Evolutionary conservation across 1,140 invertebrate genomes (phyloP).

Genomic region (Pomacea maculata): DNA sequence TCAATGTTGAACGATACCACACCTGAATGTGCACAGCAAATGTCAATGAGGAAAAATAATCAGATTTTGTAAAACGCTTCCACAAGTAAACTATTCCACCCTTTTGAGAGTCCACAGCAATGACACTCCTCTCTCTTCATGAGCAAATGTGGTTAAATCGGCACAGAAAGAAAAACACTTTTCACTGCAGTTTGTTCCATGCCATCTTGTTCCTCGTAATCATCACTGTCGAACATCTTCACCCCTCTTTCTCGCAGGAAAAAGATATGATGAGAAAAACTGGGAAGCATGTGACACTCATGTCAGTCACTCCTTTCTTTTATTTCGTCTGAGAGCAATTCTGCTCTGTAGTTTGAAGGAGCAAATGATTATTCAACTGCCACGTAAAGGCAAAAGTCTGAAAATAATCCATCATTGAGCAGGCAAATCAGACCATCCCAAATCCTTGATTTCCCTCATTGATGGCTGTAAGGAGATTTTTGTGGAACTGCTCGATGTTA

Average conservation of each 20-base stretch:
- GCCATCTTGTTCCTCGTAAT: neutral
- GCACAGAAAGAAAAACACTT: neutral
- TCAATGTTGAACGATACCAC: no score
- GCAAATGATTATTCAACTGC: neutral
- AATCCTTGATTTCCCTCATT: constrained; percentile 96
- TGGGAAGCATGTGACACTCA: no score
- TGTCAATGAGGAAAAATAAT: no score
- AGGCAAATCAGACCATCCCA: constrained; percentile 73
- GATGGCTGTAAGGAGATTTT: constrained; percentile 87
- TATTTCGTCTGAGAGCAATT: neutral
- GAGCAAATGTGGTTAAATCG: neutral
- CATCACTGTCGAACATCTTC: no score
- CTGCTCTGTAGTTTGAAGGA: neutral
- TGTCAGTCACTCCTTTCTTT: no score
- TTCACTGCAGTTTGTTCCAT: neutral
- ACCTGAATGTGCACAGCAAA: no score
- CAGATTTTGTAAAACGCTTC: no score
- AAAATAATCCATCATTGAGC: constrained; percentile 3
- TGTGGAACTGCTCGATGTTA: constrained; percentile 91
- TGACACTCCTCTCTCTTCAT: neutral
- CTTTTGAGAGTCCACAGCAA: no score
- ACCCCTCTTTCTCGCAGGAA: no score
- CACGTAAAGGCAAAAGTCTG: neutral
- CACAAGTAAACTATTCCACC: no score
- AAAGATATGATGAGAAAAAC: no score